Percentiles rank a stretch among this genome's conserved stretches.
Evolutionary conservation across 2,113 vertebrate genomes (phyloP).

Genomic region (Puntigrus tetrazona): DNA sequence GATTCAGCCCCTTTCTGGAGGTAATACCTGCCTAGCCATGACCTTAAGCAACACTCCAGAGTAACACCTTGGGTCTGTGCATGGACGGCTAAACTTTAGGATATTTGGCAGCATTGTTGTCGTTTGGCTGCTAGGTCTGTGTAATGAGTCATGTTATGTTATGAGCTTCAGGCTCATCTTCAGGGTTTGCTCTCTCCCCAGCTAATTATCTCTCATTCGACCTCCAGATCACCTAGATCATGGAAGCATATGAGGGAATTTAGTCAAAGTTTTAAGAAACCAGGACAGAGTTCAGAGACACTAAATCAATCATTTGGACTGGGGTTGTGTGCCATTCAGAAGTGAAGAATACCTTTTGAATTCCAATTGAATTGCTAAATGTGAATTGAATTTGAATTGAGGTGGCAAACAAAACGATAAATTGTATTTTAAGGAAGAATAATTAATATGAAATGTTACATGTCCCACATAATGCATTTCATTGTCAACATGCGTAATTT

Average conservation of each 20-base stretch:
- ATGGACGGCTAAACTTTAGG: constrained; percentile 21
- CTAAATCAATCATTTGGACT: constrained; percentile 11
- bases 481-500: neutral
- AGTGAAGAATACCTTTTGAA: neutral
- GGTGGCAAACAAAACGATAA: neutral
- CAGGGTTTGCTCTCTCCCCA: neutral
- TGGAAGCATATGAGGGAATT: neutral
- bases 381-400: constrained; percentile 7
- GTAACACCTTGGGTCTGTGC: constrained; percentile 19
- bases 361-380: neutral
- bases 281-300: constrained; percentile 1
- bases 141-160: constrained; percentile 21
- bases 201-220: neutral
- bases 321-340: neutral
- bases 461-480: neutral
- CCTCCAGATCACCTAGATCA: constrained; percentile 4
- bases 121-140: neutral
- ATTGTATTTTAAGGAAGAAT: neutral
- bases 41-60: neutral
- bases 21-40: constrained; percentile 12
- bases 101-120: constrained; percentile 9
- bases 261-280: neutral
- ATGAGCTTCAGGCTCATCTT: neutral
- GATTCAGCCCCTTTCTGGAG: constrained; percentile 27
- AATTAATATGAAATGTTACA: neutral